Percentiles rank a stretch among this genome's conserved stretches.
phyloP scores from a whole-genome alignment of 2,888 invertebrate genomes.

The Lasioglossum morio region DNA sequence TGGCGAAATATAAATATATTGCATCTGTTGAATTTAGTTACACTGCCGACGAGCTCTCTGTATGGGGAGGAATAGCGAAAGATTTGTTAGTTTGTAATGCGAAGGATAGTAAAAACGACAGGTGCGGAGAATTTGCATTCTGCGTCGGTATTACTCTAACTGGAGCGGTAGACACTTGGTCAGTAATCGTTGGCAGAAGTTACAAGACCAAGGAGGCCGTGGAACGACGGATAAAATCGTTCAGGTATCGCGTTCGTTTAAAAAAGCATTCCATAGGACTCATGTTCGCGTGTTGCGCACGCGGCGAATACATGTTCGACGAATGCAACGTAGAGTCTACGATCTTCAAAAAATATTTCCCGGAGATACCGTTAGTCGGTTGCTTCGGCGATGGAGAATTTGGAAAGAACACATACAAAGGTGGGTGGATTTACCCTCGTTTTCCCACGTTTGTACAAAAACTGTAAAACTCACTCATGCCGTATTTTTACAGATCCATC shows the following conservation, averaged over 20 bases:
- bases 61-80: constrained; percentile 76
- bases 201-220: constrained; percentile 69
- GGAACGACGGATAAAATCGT: constrained; percentile 66
- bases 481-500: constrained; percentile 41
- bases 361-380: constrained; percentile 78
- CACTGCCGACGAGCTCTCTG: constrained; percentile 42
- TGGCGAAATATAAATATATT: constrained; percentile 3
- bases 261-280: constrained; percentile 78
- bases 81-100: constrained; percentile 69
- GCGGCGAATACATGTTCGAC: constrained; percentile 68
- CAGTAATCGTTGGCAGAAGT: constrained; percentile 70
- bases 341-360: constrained; percentile 79
- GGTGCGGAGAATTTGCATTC: constrained; percentile 25
- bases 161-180: constrained; percentile 79
- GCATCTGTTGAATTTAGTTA: constrained; percentile 27
- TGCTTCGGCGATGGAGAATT: constrained; percentile 80
- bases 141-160: constrained; percentile 73
- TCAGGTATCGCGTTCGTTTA: constrained; percentile 72
- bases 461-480: not conserved
- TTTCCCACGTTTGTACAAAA: not conserved
- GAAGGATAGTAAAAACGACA: not conserved
- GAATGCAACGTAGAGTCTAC: constrained; percentile 75
- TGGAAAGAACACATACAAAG: constrained; percentile 71
- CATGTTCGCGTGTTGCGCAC: constrained; percentile 80
- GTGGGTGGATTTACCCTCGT: constrained; percentile 59